Base-by-base conservation (phyloP, 2,113 vertebrate genomes). In the Hydropotes inermis region DNA sequence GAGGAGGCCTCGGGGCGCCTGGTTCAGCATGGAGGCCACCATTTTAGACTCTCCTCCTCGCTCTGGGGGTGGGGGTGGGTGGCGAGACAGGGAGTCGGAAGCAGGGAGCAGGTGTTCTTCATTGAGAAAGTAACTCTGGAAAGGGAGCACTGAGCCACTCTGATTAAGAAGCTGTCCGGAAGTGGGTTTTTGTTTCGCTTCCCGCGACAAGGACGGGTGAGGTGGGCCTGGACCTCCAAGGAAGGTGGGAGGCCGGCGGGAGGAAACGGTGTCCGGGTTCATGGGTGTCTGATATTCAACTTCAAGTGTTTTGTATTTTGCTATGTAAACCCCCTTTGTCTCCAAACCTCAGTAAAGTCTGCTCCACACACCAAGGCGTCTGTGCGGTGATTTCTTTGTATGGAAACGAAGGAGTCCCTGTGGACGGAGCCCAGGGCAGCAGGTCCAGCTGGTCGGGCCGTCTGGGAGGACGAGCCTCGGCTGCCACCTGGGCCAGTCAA, bases 291-390 rank as follows among this genome's bases (percentile, higher is more conserved):
- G 27, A 61, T 58, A 54, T 36, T 92, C 70, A 92, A n/a, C 17
- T 21, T 85, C 23, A 70, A 84, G 60, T 87, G 33, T 97, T 98
- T 97, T 98, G 96, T 97, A 97, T 60, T 96, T 96, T 97, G 95
- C 92, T 96, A n/a, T 97, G 96, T 97, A 96, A 91, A 76, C 52
- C 33, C 86, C 78, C 89, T 86, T 64, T 33, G 16, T 87, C 50
- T 94, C 82, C 79, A 89, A 1, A 96, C 92, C 84, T 89, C 95
- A 98, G 97, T 98, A 98, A 98, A 98, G 84, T 92, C 86, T 87
- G 95, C 58, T 89, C 11, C 17, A 8, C 50, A 94, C 58, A 84
- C 43, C 16, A 54, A 95, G n/a, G n/a, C 14, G 47, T 85, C 47
- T 47, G 91, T 91, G 76, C 0, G 1, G 43, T 96, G 83, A 33